A percentile compares a stretch with the other conserved stretches of the same genome.
These are phyloP conservation scores for Pammene fasciana DNA, from an alignment of 2,888 invertebrate genomes.

Conservation along the genomic window DNA sequence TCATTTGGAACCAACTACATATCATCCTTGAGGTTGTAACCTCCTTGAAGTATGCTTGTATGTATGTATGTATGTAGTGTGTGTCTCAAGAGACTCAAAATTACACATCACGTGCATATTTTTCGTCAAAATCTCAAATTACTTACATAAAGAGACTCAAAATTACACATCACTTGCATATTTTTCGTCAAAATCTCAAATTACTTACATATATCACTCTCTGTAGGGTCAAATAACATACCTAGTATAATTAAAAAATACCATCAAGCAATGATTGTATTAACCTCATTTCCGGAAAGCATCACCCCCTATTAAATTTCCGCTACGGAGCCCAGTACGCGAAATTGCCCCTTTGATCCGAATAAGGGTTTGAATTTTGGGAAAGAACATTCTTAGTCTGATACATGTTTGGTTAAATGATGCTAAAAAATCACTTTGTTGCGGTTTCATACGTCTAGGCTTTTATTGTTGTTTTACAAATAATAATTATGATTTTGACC, in stretches of 20 bases:
- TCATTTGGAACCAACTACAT: too few species aligned
- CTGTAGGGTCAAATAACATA: too few species aligned
- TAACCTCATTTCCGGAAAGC: conserved; percentile 26
- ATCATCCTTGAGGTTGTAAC: too few species aligned
- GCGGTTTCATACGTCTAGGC: not conserved
- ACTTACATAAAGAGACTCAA: too few species aligned
- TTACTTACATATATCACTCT: too few species aligned
- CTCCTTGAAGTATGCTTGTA: too few species aligned
- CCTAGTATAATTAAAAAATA: conserved; percentile 25
- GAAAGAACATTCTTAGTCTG: conserved; percentile 22
- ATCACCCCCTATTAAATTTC: conserved; percentile 31
- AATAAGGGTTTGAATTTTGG: conserved; percentile 29
- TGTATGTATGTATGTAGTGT: too few species aligned
- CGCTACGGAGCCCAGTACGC: conserved; percentile 28
- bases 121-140: too few species aligned
- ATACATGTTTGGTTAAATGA: conserved; percentile 29
- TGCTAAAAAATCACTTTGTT: conserved; percentile 8
- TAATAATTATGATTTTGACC: not conserved
- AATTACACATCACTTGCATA: too few species aligned
- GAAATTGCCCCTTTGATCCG: conserved; percentile 38
- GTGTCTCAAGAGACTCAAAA: too few species aligned
- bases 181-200: too few species aligned
- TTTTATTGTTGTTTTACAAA: not conserved
- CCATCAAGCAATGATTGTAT: conserved; percentile 14
- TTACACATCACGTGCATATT: too few species aligned